A percentile compares a stretch with the other conserved stretches of the same genome.
phyloP scores from a whole-genome alignment of 1,140 invertebrate genomes.

The Cheumatopsyche charites region DNA sequence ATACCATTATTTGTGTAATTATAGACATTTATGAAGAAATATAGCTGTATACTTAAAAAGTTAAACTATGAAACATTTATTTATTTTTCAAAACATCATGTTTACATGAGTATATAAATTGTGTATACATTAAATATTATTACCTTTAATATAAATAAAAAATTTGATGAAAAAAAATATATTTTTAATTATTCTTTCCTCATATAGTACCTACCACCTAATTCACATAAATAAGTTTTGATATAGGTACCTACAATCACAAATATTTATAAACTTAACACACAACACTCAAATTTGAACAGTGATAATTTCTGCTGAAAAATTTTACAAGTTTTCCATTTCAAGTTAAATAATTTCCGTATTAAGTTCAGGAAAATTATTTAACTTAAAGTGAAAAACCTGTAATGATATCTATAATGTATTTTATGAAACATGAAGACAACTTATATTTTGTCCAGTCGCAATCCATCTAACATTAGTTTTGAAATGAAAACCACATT shows the following conservation, averaged over 20 bases:
- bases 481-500: slow-evolving; percentile 5
- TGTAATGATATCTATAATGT: no score
- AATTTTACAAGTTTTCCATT: no score
- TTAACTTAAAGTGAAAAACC: no score
- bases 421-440: no score
- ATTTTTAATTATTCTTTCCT: slow-evolving; percentile 13
- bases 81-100: slow-evolving; percentile 48
- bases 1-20: slow-evolving; percentile 24
- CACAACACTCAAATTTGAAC: no score
- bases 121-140: slow-evolving; percentile 35
- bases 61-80: slow-evolving; percentile 47
- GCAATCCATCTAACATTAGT: not conserved
- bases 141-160: slow-evolving; percentile 41
- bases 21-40: slow-evolving; percentile 21
- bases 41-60: slow-evolving; percentile 22
- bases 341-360: no score
- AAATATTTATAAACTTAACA: no score
- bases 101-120: slow-evolving; percentile 39
- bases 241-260: no score
- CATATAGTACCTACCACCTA: no score
- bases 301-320: no score
- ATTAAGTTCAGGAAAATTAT: no score
- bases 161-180: slow-evolving; percentile 6
- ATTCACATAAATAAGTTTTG: no score
- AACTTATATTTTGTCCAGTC: slow-evolving; percentile 3